These are phyloP conservation scores for Streblospio benedicti DNA, from an alignment of 1,140 invertebrate genomes.

Conservation along the genomic window DNA sequence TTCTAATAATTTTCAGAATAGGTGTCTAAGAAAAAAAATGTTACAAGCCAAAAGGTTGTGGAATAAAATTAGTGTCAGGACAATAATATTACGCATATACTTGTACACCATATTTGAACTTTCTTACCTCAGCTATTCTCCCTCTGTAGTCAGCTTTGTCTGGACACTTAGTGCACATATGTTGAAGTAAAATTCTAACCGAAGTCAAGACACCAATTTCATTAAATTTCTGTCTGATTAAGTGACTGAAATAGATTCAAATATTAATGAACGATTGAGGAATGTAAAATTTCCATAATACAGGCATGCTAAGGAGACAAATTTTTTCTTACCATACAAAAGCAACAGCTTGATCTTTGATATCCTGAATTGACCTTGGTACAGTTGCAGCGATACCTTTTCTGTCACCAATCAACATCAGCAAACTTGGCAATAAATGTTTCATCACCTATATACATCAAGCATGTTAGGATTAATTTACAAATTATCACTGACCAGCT, in stretches of 20 bases:
- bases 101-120: no score
- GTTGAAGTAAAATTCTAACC: slow-evolving; percentile 52
- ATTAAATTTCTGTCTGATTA: slow-evolving; percentile 41
- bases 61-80: no score
- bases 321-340: slow-evolving; percentile 47
- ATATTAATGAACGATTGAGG: not conserved
- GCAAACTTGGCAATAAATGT: slow-evolving; percentile 48
- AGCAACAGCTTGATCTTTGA: slow-evolving; percentile 49
- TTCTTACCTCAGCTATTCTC: slow-evolving; percentile 47
- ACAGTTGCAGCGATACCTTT: slow-evolving; percentile 40
- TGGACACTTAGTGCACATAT: slow-evolving; percentile 53
- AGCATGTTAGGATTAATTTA: not conserved
- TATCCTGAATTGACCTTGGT: slow-evolving; percentile 37
- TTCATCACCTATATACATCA: slow-evolving; percentile 44
- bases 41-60: no score
- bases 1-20: no score
- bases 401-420: slow-evolving; percentile 40
- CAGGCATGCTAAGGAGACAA: not conserved
- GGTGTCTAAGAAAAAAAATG: no score
- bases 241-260: not conserved
- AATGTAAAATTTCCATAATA: not conserved
- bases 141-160: slow-evolving; percentile 54
- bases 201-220: slow-evolving; percentile 37
- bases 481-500: not conserved
- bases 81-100: no score